Evolutionary conservation across 1,140 invertebrate species (phyloP).

Genomic region (Scaptomyza graminum): DNA sequence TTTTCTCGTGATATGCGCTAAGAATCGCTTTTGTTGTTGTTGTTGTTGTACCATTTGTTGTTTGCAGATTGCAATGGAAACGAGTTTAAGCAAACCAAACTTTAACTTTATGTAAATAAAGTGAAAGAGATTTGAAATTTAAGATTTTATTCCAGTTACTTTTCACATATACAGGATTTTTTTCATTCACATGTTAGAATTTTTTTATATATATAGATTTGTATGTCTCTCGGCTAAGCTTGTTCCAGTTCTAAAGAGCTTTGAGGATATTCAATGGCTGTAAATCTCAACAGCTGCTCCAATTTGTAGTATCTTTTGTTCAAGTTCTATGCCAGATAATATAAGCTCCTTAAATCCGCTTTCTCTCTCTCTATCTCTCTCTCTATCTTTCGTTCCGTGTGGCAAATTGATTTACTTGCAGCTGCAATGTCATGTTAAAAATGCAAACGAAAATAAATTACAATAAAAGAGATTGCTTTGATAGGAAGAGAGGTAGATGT

Average conservation of each 20-base stretch:
- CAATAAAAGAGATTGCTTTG: no score
- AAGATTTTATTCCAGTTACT: neutral
- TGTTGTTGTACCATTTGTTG: slow-evolving; percentile 22
- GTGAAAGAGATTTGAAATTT: slow-evolving; percentile 1
- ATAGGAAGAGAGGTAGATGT: no score
- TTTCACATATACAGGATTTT: neutral
- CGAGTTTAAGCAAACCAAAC: slow-evolving; percentile 19
- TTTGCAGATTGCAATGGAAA: slow-evolving; percentile 28
- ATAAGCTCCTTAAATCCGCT: slow-evolving; percentile 20
- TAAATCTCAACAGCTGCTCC: neutral
- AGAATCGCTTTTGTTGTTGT: slow-evolving; percentile 18
- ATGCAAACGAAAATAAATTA: neutral
- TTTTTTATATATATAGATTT: no score
- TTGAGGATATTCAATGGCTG: no score
- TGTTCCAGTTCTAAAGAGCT: no score
- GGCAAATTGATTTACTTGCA: slow-evolving; percentile 26
- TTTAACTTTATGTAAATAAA: slow-evolving; percentile 7
- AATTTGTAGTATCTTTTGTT: neutral
- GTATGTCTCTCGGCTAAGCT: no score
- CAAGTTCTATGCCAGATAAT: slow-evolving; percentile 2
- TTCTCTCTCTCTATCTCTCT: neutral
- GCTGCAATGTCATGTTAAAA: slow-evolving; percentile 31
- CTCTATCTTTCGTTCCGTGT: no score
- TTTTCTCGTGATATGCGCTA: slow-evolving; percentile 29
- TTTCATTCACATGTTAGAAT: no score